Base-by-base conservation (phyloP, 2,113 vertebrate species). In the Lepus europaeus region DNA sequence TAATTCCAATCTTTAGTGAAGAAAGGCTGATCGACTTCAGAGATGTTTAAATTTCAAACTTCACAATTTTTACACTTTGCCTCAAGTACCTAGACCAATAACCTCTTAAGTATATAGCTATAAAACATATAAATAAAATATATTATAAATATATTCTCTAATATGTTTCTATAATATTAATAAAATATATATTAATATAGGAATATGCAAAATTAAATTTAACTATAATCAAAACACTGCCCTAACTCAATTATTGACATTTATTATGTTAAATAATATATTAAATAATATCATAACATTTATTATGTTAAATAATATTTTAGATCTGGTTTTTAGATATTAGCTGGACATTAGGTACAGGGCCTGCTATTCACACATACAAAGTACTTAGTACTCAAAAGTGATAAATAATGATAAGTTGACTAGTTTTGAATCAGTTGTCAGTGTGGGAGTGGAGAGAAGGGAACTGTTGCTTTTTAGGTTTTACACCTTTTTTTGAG, bases 1-100 rank as follows among this genome's bases (percentile, higher is more conserved):
- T 77, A 19, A 95, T 73, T 82, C 13, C 14, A 53, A 1, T 91
- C 36, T 69, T 95, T 86, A 80, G 19, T 95, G 73, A 90, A 82
- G 68, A 92, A 88, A 96, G 63, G 63, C 20, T 74, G 33, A 85
- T 95, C 87, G 19, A 56, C 64, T 88, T 86, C 59, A 93, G 36
- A 63, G 17, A 9, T 84, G 81, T 66, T 90, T 84, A 83, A 49
- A 77, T 93, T 88, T 85, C n/a, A 90, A 23, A 80, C 92, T 88
- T 77, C 23, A 45, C 14, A 56, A 22, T 53, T 72, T 27, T 95
- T 93, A 85, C 2, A 87, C 68, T 95, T 96, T 80, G 82, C 12
- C 31, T 87, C 33, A 84, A 22, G 6, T 89, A 61, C 36, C 63
- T n/a, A 91, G 76, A 39, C 49, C 74, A 96, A 69, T 5, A 94